These are phyloP conservation scores for Conger conger DNA, from an alignment of 2,113 vertebrate genomes.

Conservation along the genomic window DNA sequence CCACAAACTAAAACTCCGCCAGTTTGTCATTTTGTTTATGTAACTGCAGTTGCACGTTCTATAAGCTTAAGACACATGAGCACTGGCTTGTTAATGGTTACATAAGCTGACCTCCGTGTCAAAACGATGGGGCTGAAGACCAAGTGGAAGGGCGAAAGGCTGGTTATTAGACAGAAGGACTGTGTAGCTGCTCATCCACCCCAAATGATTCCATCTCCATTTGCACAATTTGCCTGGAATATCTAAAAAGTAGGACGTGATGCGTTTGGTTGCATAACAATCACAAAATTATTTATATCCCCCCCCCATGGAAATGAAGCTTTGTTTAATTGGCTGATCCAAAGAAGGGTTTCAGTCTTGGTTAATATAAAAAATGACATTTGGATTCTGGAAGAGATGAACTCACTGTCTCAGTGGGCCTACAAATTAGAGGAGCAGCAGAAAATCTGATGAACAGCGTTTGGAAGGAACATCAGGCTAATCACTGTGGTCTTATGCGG, in stretches of 20 bases:
- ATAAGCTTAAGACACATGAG: conserved; percentile 19
- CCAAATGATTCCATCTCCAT: conserved; percentile 35
- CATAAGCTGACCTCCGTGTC: conserved; percentile 22
- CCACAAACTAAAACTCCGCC: neutral
- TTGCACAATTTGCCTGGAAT: conserved; percentile 33
- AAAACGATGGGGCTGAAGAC: conserved; percentile 21
- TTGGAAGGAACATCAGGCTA: neutral
- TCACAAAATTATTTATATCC: neutral
- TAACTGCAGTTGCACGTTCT: conserved; percentile 21
- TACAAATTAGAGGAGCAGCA: neutral
- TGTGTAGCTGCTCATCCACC: neutral
- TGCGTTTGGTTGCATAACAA: conserved; percentile 29
- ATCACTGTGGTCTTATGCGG: neutral
- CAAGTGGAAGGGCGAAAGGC: conserved; percentile 22
- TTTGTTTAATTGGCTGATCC: conserved; percentile 22
- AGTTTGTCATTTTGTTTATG: conserved; percentile 14
- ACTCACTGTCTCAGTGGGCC: neutral
- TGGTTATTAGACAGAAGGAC: conserved; percentile 21
- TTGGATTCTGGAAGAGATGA: neutral
- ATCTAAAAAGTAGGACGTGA: conserved; percentile 32
- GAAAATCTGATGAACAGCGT: neutral
- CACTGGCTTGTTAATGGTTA: conserved; percentile 15
- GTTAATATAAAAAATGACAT: neutral
- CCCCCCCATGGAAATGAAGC: conserved; percentile 21
- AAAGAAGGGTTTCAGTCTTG: neutral